phyloP scores from a whole-genome alignment of 2,888 invertebrate genomes.

The Deilephila porcellus region DNA sequence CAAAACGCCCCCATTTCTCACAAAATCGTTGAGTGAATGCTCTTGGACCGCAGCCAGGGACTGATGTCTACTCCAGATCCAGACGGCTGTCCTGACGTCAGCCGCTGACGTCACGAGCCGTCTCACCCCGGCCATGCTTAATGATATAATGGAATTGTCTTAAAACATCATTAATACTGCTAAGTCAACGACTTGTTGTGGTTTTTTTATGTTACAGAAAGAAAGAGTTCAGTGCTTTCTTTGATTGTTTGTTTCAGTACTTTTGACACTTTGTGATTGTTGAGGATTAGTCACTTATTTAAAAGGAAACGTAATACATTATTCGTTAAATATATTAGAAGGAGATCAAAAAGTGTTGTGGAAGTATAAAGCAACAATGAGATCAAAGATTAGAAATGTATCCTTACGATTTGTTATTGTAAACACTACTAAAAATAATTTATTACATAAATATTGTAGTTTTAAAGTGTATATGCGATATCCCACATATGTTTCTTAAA shows the following conservation, averaged over 20 bases:
- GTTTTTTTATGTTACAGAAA: background rate
- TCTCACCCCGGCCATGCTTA: slow-evolving; percentile 40
- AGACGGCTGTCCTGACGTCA: slow-evolving; percentile 78
- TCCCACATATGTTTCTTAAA: background rate
- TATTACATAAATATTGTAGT: slow-evolving; percentile 7
- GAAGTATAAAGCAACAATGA: slow-evolving; percentile 12
- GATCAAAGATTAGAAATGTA: slow-evolving; percentile 10
- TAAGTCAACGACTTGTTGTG: slow-evolving; percentile 30
- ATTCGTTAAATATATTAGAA: background rate
- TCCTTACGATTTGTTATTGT: slow-evolving; percentile 15
- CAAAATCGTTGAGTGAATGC: slow-evolving; percentile 75
- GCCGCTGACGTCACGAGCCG: slow-evolving; percentile 59
- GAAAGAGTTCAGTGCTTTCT: background rate
- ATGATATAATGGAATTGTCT: slow-evolving; percentile 35
- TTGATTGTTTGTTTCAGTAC: background rate
- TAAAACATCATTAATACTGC: slow-evolving; percentile 18
- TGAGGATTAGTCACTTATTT: too few relatives aligned
- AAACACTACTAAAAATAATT: slow-evolving; percentile 22
- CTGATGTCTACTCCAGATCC: slow-evolving; percentile 82
- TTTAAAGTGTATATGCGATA: background rate
- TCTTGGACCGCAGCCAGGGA: slow-evolving; percentile 75
- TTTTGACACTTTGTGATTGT: background rate
- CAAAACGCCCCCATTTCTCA: slow-evolving; percentile 71
- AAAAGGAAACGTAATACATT: background rate
- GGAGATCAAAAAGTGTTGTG: slow-evolving; percentile 5